Evolutionary conservation across 1,140 invertebrate genomes (phyloP).

Genomic region (Holotrichia oblita): DNA sequence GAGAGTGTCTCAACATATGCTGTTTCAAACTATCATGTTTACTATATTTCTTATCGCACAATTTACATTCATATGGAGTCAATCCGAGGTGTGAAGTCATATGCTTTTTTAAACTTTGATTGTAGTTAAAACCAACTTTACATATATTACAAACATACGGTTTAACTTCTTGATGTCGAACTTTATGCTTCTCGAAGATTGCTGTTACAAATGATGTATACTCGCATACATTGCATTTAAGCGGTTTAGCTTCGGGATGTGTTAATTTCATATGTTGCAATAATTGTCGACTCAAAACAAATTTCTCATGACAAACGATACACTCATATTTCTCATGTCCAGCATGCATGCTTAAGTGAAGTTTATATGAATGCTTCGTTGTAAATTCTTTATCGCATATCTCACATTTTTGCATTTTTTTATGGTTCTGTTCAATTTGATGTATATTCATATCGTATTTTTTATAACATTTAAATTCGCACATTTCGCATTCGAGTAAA

Average conservation of each 20-base stretch:
- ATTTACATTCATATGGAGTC: slow-evolving; percentile 15
- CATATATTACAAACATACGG: slow-evolving; percentile 1
- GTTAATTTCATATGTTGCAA: slow-evolving; percentile 10
- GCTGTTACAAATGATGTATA: background rate
- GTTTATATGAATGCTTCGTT: slow-evolving; percentile 12
- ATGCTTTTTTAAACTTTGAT: slow-evolving; percentile 28
- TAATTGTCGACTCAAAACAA: background rate
- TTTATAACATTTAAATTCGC: slow-evolving; percentile 15
- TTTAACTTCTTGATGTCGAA: slow-evolving; percentile 4
- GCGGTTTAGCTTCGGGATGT: slow-evolving; percentile 1
- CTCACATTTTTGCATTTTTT: slow-evolving; percentile 16
- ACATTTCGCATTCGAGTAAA: background rate
- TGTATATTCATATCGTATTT: slow-evolving; percentile 9
- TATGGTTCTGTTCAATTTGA: slow-evolving; percentile 30
- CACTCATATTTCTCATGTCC: background rate
- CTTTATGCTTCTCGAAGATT: slow-evolving; percentile 12
- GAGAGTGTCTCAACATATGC: slow-evolving; percentile 13
- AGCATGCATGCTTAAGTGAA: background rate
- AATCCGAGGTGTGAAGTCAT: slow-evolving; percentile 21
- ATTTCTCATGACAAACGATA: background rate
- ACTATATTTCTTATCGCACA: slow-evolving; percentile 24
- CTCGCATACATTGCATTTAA: slow-evolving; percentile 18
- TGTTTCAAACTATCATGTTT: slow-evolving; percentile 2
- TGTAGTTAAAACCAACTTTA: slow-evolving; percentile 29
- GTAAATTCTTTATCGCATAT: slow-evolving; percentile 8